A percentile compares a stretch with the other conserved stretches of the same genome.
phyloP scores from a whole-genome alignment of 2,888 invertebrate genomes.

The Labia minor region DNA sequence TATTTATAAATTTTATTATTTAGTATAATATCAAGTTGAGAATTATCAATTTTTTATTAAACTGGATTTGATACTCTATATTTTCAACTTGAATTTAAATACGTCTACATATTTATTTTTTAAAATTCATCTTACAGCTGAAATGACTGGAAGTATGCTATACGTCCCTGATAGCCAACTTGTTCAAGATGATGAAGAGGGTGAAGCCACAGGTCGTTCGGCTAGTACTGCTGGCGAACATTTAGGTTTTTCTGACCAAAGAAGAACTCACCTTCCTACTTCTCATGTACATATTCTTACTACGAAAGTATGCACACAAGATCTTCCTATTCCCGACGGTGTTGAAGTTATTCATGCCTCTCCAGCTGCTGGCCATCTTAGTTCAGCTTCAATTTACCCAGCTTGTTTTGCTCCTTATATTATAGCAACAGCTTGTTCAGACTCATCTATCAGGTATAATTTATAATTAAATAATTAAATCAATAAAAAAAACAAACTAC shows the following conservation, averaged over 20 bases:
- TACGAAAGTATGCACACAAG: slow-evolving; percentile 79
- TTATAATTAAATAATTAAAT: too few species aligned
- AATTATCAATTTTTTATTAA: not conserved
- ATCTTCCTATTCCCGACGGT: slow-evolving; percentile 73
- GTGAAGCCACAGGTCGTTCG: slow-evolving; percentile 35
- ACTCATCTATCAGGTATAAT: slow-evolving; percentile 62
- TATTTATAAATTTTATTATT: slow-evolving; percentile 24
- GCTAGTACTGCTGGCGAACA: slow-evolving; percentile 33
- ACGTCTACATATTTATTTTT: not conserved
- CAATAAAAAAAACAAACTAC: not conserved
- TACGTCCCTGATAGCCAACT: slow-evolving; percentile 79
- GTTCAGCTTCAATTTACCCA: slow-evolving; percentile 95
- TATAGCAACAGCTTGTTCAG: slow-evolving; percentile 89
- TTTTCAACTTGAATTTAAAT: not conserved
- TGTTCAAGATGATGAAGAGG: slow-evolving; percentile 69
- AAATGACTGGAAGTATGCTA: slow-evolving; percentile 71
- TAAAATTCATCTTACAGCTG: slow-evolving; percentile 34
- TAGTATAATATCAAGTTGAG: too few species aligned
- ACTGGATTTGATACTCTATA: not conserved
- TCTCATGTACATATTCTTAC: slow-evolving; percentile 77
- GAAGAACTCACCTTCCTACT: slow-evolving; percentile 30
- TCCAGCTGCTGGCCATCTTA: slow-evolving; percentile 91
- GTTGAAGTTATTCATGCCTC: slow-evolving; percentile 89
- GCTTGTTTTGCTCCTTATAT: slow-evolving; percentile 98
- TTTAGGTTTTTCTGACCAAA: slow-evolving; percentile 17